Conservation (phyloP, 2,113 vertebrate genomes). For the Gasterosteus aculeatus region DNA sequence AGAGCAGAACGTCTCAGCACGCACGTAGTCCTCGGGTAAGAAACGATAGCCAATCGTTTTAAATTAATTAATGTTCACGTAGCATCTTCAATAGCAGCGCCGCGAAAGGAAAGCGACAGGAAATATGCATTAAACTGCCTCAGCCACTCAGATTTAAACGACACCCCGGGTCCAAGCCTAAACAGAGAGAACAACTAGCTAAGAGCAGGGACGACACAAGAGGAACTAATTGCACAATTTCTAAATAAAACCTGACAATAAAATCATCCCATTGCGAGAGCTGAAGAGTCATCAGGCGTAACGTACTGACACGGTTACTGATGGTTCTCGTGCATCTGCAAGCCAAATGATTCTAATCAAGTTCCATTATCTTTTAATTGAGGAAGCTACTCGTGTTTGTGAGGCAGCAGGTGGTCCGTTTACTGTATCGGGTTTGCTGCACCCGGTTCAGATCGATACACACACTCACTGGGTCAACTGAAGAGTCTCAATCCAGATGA, state of each 20-base stretch:
- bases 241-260: slow-evolving; percentile 52
- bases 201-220: slow-evolving; percentile 20
- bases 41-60: background rate
- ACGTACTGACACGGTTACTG: slow-evolving; percentile 23
- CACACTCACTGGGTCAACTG: background rate
- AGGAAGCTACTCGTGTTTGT: slow-evolving; percentile 38
- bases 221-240: slow-evolving; percentile 48
- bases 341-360: slow-evolving; percentile 69
- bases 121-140: background rate
- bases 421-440: background rate
- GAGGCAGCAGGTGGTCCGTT: slow-evolving; percentile 57
- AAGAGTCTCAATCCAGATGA: background rate
- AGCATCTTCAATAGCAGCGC: background rate
- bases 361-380: slow-evolving; percentile 72
- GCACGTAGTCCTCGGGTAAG: background rate
- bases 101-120: background rate
- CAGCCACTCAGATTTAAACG: slow-evolving; percentile 31
- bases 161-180: background rate
- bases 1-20: background rate
- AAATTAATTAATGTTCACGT: background rate
- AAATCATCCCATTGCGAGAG: slow-evolving; percentile 38
- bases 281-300: slow-evolving; percentile 8
- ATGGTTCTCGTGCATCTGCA: slow-evolving; percentile 38
- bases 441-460: background rate
- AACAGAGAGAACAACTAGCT: background rate